Evolutionary conservation across 2,797 vertebrate species (phyloP), one percentile per base, ranked within the genome.

Genomic region (Diplodus puntazzo): DNA sequence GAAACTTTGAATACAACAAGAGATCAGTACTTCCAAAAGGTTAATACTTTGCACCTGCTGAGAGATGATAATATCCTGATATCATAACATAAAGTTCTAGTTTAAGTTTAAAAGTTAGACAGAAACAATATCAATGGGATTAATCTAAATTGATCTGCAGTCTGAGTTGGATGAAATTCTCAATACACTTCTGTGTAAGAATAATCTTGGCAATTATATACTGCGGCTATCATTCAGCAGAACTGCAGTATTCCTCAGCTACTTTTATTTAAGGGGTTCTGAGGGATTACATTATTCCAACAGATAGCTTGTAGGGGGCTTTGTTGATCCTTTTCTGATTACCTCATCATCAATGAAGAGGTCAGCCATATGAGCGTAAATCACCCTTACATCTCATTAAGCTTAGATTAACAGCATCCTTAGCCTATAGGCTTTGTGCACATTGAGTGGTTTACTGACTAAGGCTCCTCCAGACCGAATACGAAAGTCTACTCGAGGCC

Each of bases 391-490:
- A 78, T 90, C 81, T 84, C 78, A 85, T 86, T 88, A 74, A 73
- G 27, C 52, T 48, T 69, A 82, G 71, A 92, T 90, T 83, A 87
- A 89, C 83, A 75, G 71, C 74, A 64, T 79, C 50, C 58, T 80
- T 55, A 60, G 72, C 46, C 69, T 43, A 49, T 55, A 66, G 80
- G 68, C 67, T 88, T 89, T 86, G 82, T 87, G 85, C 60, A 71
- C 62, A 85, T 48, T 50, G 77, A 88, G 65, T 81, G 82, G 67
- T 77, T 91, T 77, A 76, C 78, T 63, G 80, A 86, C 69, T 58
- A 75, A 87, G 86, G 71, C 71, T 62, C 69, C 81, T 78, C 27
- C 49, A 66, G 65, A 79, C 64, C 21, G 64, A 88, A 89, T 61
- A 73, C 77, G 77, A 49, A 82, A 77, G 81, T 80, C 75, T 53